phyloP scores from a whole-genome alignment of 2,113 vertebrate genomes.

The Ondatra zibethicus region DNA sequence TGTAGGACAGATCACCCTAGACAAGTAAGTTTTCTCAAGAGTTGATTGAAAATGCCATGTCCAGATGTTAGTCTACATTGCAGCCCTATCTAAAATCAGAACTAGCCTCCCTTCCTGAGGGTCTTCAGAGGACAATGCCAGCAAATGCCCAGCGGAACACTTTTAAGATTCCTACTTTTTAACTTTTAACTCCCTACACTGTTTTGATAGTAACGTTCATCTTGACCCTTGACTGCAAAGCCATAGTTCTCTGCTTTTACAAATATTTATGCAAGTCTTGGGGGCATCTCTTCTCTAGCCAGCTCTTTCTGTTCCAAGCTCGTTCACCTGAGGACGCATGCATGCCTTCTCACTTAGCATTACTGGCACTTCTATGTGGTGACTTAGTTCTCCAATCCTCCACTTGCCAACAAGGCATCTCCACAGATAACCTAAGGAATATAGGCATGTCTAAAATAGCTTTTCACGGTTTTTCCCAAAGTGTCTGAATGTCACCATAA shows the following conservation, averaged over 20 bases:
- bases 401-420: not conserved
- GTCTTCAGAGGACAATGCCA: not conserved
- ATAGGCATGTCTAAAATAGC: not conserved
- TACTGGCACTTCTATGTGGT: not conserved
- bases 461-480: not conserved
- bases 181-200: not conserved
- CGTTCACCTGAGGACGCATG: not conserved
- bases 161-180: not conserved
- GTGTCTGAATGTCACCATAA: not conserved
- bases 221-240: slow-evolving; percentile 30
- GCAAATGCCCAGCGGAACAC: not conserved
- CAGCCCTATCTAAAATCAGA: not conserved
- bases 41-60: not conserved
- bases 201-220: not conserved
- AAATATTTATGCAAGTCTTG: slow-evolving; percentile 16
- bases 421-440: not conserved
- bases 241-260: slow-evolving; percentile 9
- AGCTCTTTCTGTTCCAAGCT: slow-evolving; percentile 21
- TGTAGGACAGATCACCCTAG: not conserved
- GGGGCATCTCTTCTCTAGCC: not conserved
- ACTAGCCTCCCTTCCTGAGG: not conserved
- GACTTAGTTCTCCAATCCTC: not conserved
- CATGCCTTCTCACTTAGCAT: not conserved
- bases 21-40: not conserved
- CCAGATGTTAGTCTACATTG: not conserved